phyloP scores from a whole-genome alignment of 2,888 invertebrate species.

The Troides aeacus region DNA sequence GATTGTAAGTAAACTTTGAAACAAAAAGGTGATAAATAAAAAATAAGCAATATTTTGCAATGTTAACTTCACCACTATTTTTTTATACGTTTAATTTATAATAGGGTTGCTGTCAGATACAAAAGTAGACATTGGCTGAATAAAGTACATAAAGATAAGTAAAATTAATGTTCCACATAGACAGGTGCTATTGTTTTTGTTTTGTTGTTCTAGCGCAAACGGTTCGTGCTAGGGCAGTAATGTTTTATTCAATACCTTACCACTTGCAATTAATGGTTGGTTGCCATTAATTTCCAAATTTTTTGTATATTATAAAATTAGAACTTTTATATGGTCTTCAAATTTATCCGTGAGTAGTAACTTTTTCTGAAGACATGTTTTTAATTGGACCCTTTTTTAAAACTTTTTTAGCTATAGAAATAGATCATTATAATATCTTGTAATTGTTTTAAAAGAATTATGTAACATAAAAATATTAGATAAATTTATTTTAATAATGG shows the following conservation, averaged over 20 bases:
- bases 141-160: constrained; percentile 23
- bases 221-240: constrained; percentile 17
- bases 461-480: too few relatives aligned
- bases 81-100: constrained; percentile 8
- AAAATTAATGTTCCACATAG: constrained; percentile 22
- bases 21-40: background rate
- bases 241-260: constrained; percentile 24
- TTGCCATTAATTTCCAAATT: constrained; percentile 12
- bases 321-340: background rate
- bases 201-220: constrained; percentile 13
- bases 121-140: constrained; percentile 9
- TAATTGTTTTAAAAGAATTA: too few relatives aligned
- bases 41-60: background rate
- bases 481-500: too few relatives aligned
- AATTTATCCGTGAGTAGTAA: background rate
- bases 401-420: too few relatives aligned
- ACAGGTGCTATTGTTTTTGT: constrained; percentile 27
- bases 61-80: background rate
- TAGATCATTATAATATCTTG: too few relatives aligned
- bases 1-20: background rate
- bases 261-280: constrained; percentile 21
- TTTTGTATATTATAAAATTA: background rate
- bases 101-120: background rate
- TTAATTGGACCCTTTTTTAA: too few relatives aligned
- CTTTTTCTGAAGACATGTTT: background rate